Percentiles rank a stretch among this genome's conserved stretches.
Evolutionary conservation across 2,113 vertebrate species (phyloP).

Genomic region (Melanostigma gelatinosum): DNA sequence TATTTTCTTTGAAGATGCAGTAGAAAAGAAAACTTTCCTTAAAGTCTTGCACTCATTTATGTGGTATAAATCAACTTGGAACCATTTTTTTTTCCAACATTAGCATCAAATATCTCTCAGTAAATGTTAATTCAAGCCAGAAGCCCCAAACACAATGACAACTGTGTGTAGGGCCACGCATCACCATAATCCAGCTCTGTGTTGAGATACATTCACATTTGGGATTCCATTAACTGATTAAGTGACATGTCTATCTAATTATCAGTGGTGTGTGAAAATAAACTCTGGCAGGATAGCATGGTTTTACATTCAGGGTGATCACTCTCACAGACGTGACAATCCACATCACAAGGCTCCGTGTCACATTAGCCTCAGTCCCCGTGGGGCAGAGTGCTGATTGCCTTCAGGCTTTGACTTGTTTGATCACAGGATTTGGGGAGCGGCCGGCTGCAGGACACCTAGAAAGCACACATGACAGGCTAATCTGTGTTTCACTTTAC

Average conservation of each 20-base stretch:
- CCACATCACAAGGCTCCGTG: conserved; percentile 61
- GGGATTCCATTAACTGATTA: conserved; percentile 32
- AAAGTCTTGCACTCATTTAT: not conserved
- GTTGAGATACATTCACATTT: conserved; percentile 19
- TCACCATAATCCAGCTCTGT: conserved; percentile 24
- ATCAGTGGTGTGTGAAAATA: conserved; percentile 62
- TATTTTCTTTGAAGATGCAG: not conserved
- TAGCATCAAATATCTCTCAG: not conserved
- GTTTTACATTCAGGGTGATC: conserved; percentile 42
- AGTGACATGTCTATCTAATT: conserved; percentile 67
- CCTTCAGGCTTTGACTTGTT: conserved; percentile 48
- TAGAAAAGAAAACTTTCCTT: not conserved
- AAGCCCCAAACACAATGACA: not conserved
- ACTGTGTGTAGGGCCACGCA: conserved; percentile 18
- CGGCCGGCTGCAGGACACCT: conserved; percentile 37
- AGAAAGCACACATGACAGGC: conserved; percentile 28
- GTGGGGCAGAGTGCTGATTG: conserved; percentile 31
- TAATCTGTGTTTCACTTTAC: conserved; percentile 48
- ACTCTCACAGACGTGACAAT: conserved; percentile 64
- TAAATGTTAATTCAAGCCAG: not conserved
- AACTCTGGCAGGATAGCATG: conserved; percentile 24
- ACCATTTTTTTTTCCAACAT: not conserved
- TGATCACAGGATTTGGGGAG: conserved; percentile 57
- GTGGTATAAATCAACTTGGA: not conserved
- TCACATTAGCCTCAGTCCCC: conserved; percentile 56